These are phyloP conservation scores for Luscinia megarhynchos DNA, from an alignment of 2,797 vertebrate species.

Conservation along the genomic window DNA sequence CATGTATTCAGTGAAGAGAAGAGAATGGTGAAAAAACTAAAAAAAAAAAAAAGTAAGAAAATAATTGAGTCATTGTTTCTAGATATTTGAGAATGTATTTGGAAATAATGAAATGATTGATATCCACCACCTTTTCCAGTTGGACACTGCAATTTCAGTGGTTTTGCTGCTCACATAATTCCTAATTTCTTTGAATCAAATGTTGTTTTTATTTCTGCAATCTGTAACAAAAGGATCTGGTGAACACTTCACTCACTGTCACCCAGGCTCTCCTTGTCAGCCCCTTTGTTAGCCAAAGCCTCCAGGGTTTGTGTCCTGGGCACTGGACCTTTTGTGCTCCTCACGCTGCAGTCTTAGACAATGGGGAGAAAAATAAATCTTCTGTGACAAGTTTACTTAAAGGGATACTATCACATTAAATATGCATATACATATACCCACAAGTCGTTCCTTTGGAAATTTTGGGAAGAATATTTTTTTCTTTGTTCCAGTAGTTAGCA, in stretches of 20 bases:
- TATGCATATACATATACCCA: not conserved
- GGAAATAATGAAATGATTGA: conserved; percentile 68
- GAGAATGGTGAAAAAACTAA: not conserved
- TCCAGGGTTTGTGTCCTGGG: conserved; percentile 20
- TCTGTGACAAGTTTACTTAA: conserved; percentile 47
- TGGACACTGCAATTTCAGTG: not conserved
- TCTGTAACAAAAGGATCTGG: not conserved
- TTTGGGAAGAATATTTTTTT: not conserved
- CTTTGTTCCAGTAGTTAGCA: not conserved
- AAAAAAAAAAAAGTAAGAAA: not conserved
- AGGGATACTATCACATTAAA: conserved; percentile 11
- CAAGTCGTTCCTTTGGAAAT: not conserved
- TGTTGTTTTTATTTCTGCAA: not conserved
- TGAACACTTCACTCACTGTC: not conserved
- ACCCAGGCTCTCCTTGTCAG: conserved; percentile 1
- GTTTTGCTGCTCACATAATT: not conserved
- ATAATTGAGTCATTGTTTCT: conserved; percentile 57
- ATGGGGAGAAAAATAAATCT: conserved; percentile 5
- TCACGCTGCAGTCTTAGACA: not conserved
- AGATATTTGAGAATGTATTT: conserved; percentile 45
- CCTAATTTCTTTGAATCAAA: not conserved
- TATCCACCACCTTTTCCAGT: not conserved
- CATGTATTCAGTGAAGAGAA: conserved; percentile 62
- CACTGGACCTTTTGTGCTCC: conserved; percentile 35
- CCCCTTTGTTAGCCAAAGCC: conserved; percentile 20